phyloP scores from a whole-genome alignment of 2,113 vertebrate genomes.

The Serilophus lunatus region DNA sequence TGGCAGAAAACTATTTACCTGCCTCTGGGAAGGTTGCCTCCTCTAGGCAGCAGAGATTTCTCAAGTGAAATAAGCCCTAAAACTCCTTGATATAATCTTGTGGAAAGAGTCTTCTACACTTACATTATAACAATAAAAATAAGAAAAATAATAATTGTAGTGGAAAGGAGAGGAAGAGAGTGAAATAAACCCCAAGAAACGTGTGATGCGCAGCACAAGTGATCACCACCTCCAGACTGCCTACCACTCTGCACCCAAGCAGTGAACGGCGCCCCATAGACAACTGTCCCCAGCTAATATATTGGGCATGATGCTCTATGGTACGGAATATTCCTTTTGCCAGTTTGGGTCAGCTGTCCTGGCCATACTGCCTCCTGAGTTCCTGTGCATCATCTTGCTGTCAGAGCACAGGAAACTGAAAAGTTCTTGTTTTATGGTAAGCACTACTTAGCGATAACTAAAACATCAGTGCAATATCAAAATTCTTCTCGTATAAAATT shows the following conservation, averaged over 20 bases:
- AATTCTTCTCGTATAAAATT: background rate
- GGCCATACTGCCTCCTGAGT: background rate
- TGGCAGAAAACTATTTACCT: no score
- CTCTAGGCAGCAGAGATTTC: no score
- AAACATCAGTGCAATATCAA: background rate
- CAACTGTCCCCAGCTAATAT: accelerated
- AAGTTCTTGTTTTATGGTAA: background rate
- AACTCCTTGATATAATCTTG: no score
- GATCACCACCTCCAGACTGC: background rate
- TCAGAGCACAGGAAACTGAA: background rate
- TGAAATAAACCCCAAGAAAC: background rate
- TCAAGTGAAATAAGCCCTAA: no score
- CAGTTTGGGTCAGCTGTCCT: background rate
- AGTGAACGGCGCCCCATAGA: accelerated
- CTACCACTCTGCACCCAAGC: background rate
- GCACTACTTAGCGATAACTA: background rate
- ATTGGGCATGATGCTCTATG: background rate
- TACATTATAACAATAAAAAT: background rate
- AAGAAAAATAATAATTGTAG: background rate
- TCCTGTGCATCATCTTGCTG: background rate
- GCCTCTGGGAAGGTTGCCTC: no score
- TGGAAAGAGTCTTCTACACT: no score
- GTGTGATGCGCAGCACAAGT: background rate
- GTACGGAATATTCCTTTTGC: background rate
- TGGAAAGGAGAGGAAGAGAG: background rate